phyloP scores from a whole-genome alignment of 2,888 invertebrate species.

The Drosophila fulvimacula region DNA sequence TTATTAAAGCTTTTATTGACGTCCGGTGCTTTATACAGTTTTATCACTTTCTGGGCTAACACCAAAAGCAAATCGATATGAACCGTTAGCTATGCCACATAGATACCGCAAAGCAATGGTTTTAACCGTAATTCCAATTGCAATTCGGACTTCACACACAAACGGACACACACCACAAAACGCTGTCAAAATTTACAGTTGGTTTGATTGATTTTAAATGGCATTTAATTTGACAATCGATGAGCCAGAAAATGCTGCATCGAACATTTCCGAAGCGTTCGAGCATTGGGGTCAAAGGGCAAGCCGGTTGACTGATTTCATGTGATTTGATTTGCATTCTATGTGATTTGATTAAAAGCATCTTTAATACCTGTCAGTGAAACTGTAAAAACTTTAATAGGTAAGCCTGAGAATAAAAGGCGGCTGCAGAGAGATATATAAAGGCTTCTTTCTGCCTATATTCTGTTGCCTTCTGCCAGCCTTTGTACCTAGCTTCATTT shows the following conservation, averaged over 20 bases:
- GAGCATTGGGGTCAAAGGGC: constrained; percentile 42
- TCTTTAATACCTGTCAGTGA: constrained; percentile 1
- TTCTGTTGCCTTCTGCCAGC: not conserved
- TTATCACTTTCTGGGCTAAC: constrained; percentile 17
- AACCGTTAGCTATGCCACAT: constrained; percentile 30
- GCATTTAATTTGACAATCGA: constrained; percentile 65
- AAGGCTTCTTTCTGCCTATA: not conserved
- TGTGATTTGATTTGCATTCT: constrained; percentile 24
- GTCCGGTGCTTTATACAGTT: not conserved
- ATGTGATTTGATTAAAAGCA: constrained; percentile 12
- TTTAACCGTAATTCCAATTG: constrained; percentile 32
- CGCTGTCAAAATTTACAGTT: constrained; percentile 49
- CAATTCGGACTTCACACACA: constrained; percentile 10
- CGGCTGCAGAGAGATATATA: not conserved
- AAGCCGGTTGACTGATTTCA: constrained; percentile 48
- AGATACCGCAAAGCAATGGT: constrained; percentile 42
- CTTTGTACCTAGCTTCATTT: constrained; percentile 1
- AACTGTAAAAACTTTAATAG: not conserved
- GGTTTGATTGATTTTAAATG: constrained; percentile 63
- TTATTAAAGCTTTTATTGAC: not conserved
- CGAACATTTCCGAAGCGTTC: constrained; percentile 48
- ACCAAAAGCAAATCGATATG: constrained; percentile 22
- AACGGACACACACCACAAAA: constrained; percentile 42
- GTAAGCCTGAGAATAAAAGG: not conserved
- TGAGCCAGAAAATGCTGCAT: constrained; percentile 46